phyloP scores from a whole-genome alignment of 2,113 vertebrate genomes.

The Malaclemys terrapin region DNA sequence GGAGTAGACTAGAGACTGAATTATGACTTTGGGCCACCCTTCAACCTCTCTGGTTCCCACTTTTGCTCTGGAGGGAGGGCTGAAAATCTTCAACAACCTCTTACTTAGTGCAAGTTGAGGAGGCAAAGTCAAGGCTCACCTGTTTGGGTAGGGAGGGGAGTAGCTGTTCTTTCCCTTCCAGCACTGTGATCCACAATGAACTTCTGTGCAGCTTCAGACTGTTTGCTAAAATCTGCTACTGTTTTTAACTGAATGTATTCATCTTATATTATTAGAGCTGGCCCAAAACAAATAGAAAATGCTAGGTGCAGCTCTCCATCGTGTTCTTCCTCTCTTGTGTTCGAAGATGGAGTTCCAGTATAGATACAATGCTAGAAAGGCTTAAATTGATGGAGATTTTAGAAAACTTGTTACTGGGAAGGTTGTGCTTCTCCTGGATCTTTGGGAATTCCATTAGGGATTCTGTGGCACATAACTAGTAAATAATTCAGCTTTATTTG shows the following conservation, averaged over 20 bases:
- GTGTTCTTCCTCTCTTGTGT: background rate
- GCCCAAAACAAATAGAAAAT: background rate
- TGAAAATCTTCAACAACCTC: background rate
- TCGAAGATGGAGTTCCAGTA: background rate
- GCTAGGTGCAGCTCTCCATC: background rate
- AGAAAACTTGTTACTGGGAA: background rate
- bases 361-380: background rate
- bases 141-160: background rate
- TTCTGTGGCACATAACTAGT: background rate
- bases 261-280: background rate
- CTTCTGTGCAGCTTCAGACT: background rate
- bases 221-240: background rate
- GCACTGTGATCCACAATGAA: background rate
- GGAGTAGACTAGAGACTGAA: background rate
- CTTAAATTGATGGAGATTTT: background rate
- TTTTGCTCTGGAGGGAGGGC: background rate
- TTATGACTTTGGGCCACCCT: background rate
- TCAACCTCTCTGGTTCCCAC: background rate
- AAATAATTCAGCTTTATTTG: constrained; percentile 18
- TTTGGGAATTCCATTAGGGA: background rate
- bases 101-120: background rate
- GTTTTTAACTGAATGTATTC: background rate
- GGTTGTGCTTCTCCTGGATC: background rate
- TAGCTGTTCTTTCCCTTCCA: background rate
- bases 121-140: background rate